These are phyloP conservation scores for Pelmatolapia mariae DNA, from an alignment of 2,113 vertebrate genomes.

Conservation along the genomic window DNA sequence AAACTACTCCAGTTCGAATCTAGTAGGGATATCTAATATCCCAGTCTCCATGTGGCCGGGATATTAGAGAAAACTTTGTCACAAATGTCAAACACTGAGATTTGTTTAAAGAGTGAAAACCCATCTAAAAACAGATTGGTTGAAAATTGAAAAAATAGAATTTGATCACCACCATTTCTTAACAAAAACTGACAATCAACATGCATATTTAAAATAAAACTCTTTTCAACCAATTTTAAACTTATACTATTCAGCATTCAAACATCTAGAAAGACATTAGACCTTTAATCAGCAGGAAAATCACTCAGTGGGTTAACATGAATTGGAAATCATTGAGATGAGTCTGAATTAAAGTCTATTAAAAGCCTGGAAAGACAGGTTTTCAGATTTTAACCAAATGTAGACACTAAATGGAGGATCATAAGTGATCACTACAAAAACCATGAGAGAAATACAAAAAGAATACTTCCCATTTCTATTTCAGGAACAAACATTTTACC, in stretches of 20 bases:
- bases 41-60: neutral
- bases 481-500: neutral
- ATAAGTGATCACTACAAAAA: neutral
- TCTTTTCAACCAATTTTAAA: neutral
- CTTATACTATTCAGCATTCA: neutral
- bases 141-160: no score
- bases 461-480: neutral
- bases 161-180: no score
- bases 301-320: neutral
- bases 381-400: neutral
- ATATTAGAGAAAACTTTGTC: neutral
- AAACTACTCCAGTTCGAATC: neutral
- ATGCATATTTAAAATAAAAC: neutral
- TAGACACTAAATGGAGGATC: neutral
- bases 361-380: neutral
- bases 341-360: neutral
- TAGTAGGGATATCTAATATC: neutral
- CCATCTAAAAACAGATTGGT: neutral
- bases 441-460: neutral
- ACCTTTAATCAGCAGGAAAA: neutral
- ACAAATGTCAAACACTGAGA: neutral
- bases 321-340: neutral
- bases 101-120: neutral
- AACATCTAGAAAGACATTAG: neutral
- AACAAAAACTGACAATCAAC: neutral